A percentile compares a stretch with the other conserved stretches of the same genome.
phyloP scores from a whole-genome alignment of 2,888 invertebrate genomes.

The Hetaerina titia region DNA sequence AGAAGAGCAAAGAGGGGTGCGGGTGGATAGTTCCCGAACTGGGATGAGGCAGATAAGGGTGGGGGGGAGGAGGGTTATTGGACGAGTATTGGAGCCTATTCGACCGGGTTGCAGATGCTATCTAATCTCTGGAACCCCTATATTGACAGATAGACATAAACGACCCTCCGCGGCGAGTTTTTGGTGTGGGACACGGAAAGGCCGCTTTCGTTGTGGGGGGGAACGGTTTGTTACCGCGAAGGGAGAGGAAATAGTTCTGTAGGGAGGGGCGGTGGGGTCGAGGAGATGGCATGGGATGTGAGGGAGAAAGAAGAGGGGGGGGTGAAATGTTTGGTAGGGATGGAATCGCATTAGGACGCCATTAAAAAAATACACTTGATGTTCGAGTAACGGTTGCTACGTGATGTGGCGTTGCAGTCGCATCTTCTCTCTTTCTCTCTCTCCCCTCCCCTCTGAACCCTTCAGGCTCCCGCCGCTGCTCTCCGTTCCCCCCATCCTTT shows the following conservation, averaged over 20 bases:
- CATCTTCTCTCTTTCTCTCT: not conserved
- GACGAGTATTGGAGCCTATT: slow-evolving; percentile 32
- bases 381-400: slow-evolving; percentile 48
- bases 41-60: not conserved
- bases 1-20: not conserved
- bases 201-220: not conserved
- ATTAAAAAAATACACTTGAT: slow-evolving; percentile 48
- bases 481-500: too few species aligned
- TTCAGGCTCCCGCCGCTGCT: too few species aligned
- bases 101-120: slow-evolving; percentile 44
- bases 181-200: not conserved
- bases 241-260: not conserved
- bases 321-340: slow-evolving; percentile 47
- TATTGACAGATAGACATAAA: slow-evolving; percentile 66
- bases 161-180: not conserved
- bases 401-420: slow-evolving; percentile 32
- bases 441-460: not conserved
- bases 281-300: not conserved
- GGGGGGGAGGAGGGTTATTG: not conserved
- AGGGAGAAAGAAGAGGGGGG: not conserved
- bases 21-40: not conserved
- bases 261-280: not conserved
- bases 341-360: slow-evolving; percentile 53
- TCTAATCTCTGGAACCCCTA: slow-evolving; percentile 54
- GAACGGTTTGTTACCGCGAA: not conserved